Percentiles rank a stretch among this genome's conserved stretches.
Conservation (phyloP, 2,888 invertebrate genomes). For the Cheilosia impressa region DNA sequence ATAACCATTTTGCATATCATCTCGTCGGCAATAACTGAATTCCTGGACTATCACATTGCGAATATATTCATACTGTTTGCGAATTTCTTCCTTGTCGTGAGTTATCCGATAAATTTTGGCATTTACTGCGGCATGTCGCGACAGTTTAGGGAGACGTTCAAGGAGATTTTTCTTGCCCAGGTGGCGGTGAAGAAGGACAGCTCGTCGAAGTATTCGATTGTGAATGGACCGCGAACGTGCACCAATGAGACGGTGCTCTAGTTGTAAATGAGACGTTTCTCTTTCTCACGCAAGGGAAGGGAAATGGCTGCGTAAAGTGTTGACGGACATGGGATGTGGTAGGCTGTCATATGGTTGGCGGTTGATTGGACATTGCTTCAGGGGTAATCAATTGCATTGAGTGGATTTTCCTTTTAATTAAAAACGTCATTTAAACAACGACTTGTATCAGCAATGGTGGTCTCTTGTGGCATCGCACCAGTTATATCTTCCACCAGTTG, state of each 20-base stretch:
- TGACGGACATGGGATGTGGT: background rate
- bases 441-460: too few relatives aligned
- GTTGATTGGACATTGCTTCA: background rate
- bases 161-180: slow-evolving; percentile 88
- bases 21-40: slow-evolving; percentile 88
- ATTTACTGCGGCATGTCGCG: slow-evolving; percentile 98
- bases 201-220: slow-evolving; percentile 91
- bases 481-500: too few relatives aligned
- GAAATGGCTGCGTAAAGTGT: slow-evolving; percentile 25
- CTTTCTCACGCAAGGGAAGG: slow-evolving; percentile 54
- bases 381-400: too few relatives aligned
- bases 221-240: slow-evolving; percentile 92
- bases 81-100: slow-evolving; percentile 95
- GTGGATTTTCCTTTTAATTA: too few relatives aligned
- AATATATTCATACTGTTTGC: slow-evolving; percentile 92
- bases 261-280: slow-evolving; percentile 76
- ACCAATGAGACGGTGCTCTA: slow-evolving; percentile 91
- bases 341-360: background rate
- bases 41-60: slow-evolving; percentile 90
- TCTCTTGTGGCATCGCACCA: too few relatives aligned
- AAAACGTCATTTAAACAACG: too few relatives aligned
- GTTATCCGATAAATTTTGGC: slow-evolving; percentile 97
- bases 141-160: slow-evolving; percentile 97
- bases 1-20: slow-evolving; percentile 93
- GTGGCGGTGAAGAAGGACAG: slow-evolving; percentile 87